phyloP scores from a whole-genome alignment of 2,113 vertebrate species.

The Solea solea region DNA sequence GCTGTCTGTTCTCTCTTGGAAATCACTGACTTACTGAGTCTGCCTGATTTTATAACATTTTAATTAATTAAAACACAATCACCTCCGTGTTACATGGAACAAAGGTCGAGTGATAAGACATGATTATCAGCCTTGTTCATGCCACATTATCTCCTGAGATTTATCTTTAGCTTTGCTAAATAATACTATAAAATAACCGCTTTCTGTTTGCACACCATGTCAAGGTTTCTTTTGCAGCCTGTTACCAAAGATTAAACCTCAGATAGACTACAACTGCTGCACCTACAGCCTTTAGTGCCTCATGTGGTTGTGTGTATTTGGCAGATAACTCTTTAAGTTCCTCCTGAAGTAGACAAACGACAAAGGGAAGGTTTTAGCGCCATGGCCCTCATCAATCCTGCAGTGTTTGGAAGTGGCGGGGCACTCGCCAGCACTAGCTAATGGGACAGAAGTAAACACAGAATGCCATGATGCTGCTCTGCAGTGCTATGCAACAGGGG shows the following conservation, averaged over 20 bases:
- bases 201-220: not conserved
- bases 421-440: constrained; percentile 69
- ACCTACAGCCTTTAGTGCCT: constrained; percentile 1
- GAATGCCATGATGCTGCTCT: constrained; percentile 47
- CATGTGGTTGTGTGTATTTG: constrained; percentile 10
- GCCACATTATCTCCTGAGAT: not conserved
- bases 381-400: constrained; percentile 78
- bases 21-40: too few species aligned
- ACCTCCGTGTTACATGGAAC: not conserved
- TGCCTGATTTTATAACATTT: too few species aligned
- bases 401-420: constrained; percentile 77
- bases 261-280: not conserved
- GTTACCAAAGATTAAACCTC: not conserved
- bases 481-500: constrained; percentile 3
- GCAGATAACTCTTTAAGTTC: constrained; percentile 56
- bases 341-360: constrained; percentile 65
- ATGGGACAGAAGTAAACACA: constrained; percentile 79
- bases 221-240: not conserved
- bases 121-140: not conserved
- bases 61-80: not conserved
- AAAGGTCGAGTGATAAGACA: not conserved
- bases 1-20: too few species aligned
- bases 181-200: not conserved
- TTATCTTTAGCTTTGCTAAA: not conserved
- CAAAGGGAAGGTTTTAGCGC: constrained; percentile 76